phyloP scores from a whole-genome alignment of 2,113 vertebrate genomes.

The Sturnira hondurensis region DNA sequence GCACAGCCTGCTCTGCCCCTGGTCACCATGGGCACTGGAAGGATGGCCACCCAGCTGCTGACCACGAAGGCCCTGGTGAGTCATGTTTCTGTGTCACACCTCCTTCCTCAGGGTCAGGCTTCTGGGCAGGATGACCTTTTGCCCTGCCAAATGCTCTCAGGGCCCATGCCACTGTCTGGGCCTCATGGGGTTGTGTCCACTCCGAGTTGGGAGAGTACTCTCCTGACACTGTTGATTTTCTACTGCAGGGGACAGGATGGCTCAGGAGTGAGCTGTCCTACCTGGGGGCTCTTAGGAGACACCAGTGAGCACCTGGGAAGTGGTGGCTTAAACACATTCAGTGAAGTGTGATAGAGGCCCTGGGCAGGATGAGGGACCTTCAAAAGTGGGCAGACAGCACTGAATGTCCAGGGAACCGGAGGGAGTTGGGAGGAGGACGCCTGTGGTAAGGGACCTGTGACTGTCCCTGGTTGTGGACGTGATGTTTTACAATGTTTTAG shows the following conservation, averaged over 20 bases:
- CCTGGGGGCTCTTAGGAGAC: not conserved
- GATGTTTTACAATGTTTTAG: not conserved
- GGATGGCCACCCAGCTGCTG: conserved; percentile 2
- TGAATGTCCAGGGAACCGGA: too few relatives aligned
- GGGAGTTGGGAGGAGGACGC: not conserved
- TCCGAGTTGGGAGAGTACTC: not conserved
- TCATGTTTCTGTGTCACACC: not conserved
- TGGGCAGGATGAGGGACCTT: not conserved
- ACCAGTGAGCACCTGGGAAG: not conserved
- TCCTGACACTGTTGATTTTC: not conserved
- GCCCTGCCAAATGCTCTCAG: too few relatives aligned
- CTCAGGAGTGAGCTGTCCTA: not conserved
- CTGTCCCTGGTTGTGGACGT: rapidly evolving
- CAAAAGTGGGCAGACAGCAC: not conserved
- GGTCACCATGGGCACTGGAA: not conserved
- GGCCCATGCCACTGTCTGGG: too few relatives aligned
- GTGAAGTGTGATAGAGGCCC: too few relatives aligned
- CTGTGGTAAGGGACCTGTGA: rapidly evolving
- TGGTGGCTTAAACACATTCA: not conserved
- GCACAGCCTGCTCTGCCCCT: not conserved
- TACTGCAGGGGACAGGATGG: not conserved
- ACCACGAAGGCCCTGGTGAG: not conserved
- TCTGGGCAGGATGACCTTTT: too few relatives aligned
- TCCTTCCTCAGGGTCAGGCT: not conserved
- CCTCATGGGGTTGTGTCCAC: not conserved